These are phyloP conservation scores for Hemibagrus wyckioides DNA, from an alignment of 2,113 vertebrate genomes.

Conservation along the genomic window DNA sequence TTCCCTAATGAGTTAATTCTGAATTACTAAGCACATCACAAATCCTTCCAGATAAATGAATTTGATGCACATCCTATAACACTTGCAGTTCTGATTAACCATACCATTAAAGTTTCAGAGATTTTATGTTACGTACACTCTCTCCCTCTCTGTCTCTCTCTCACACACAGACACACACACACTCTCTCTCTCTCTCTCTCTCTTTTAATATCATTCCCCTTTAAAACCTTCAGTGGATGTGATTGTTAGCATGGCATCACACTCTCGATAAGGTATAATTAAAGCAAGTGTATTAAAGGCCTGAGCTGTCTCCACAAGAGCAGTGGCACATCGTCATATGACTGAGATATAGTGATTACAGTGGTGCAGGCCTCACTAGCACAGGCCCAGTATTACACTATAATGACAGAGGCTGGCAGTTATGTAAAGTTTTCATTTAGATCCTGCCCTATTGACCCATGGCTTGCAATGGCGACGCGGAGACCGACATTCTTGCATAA, in stretches of 20 bases:
- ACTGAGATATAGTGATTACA: slow-evolving; percentile 70
- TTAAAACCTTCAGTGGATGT: slow-evolving; percentile 64
- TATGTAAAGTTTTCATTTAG: slow-evolving; percentile 66
- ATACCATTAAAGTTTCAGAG: background rate
- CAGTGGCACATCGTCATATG: slow-evolving; percentile 70
- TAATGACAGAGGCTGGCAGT: slow-evolving; percentile 73
- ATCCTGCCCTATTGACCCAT: slow-evolving; percentile 68
- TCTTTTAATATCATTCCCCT: slow-evolving; percentile 41
- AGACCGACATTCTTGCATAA: background rate
- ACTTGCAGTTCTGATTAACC: background rate
- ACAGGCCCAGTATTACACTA: slow-evolving; percentile 55
- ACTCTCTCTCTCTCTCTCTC: slow-evolving; percentile 33
- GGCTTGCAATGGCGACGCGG: slow-evolving; percentile 16
- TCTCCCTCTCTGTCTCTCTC: background rate
- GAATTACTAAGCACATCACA: background rate
- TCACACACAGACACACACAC: background rate
- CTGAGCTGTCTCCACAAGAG: slow-evolving; percentile 65
- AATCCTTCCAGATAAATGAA: background rate
- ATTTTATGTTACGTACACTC: background rate
- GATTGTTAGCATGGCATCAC: slow-evolving; percentile 66
- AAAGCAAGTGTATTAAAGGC: slow-evolving; percentile 75
- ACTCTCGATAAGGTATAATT: slow-evolving; percentile 75
- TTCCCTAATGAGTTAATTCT: background rate
- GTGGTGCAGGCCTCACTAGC: slow-evolving; percentile 43
- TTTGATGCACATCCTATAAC: background rate